These are phyloP conservation scores for Lithophane semibrunnea DNA, from an alignment of 2,888 invertebrate genomes.

Conservation along the genomic window DNA sequence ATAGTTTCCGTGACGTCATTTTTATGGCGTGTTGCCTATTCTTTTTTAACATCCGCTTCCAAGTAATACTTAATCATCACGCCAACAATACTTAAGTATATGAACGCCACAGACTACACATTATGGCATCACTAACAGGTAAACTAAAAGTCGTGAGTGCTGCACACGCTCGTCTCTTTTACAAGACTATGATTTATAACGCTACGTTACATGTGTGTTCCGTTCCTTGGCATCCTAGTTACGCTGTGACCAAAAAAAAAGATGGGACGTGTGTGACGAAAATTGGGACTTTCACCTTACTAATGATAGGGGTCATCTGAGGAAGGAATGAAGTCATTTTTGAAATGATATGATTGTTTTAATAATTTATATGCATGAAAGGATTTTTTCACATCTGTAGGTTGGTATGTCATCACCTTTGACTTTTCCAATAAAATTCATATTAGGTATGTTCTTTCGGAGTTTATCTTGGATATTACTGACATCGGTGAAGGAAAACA, in stretches of 20 bases:
- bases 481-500: no score
- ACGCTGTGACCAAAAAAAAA: conserved; percentile 19
- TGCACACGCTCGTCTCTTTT: conserved; percentile 55
- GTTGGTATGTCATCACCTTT: no score
- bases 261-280: conserved; percentile 38
- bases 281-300: conserved; percentile 56
- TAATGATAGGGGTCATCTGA: conserved; percentile 32
- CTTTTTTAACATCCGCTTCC: conserved; percentile 49
- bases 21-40: neutral
- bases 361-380: no score
- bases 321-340: conserved; percentile 44
- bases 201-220: neutral
- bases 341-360: conserved; percentile 7
- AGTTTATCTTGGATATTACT: no score
- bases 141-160: conserved; percentile 58
- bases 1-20: conserved; percentile 19
- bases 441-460: no score
- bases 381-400: no score
- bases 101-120: conserved; percentile 37
- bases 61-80: conserved; percentile 48
- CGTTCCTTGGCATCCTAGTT: conserved; percentile 15
- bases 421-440: no score
- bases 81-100: conserved; percentile 42
- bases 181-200: conserved; percentile 58
- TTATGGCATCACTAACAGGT: conserved; percentile 52